Conservation (phyloP, 2,113 vertebrate species). For the Trinectes maculatus region DNA sequence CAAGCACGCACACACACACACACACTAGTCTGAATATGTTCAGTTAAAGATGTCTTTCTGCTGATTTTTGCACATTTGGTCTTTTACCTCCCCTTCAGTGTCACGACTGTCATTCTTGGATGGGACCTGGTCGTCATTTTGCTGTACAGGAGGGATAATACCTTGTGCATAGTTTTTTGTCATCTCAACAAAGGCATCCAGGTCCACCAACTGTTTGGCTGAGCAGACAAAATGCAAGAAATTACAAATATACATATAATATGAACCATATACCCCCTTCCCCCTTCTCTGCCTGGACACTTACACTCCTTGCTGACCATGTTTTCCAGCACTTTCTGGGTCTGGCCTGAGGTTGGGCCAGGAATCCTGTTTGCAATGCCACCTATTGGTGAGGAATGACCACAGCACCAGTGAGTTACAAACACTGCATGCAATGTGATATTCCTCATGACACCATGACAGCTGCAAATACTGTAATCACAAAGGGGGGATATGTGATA, state of each 20-base stretch:
- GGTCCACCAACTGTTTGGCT: constrained; percentile 87
- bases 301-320: constrained; percentile 91
- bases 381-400: constrained; percentile 76
- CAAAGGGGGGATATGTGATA: constrained; percentile 19
- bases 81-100: constrained; percentile 30
- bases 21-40: background rate
- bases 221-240: constrained; percentile 13
- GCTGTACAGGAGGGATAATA: constrained; percentile 80
- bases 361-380: constrained; percentile 78
- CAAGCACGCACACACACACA: constrained; percentile 10
- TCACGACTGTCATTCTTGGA: background rate
- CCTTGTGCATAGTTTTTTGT: constrained; percentile 93
- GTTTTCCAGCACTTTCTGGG: constrained; percentile 90
- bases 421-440: constrained; percentile 42
- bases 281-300: constrained; percentile 53
- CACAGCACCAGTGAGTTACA: constrained; percentile 29
- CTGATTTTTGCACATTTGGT: background rate
- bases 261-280: background rate
- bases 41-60: background rate
- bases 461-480: constrained; percentile 53
- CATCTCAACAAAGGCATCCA: constrained; percentile 96
- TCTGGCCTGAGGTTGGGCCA: constrained; percentile 83
- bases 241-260: background rate
- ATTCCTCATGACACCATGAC: constrained; percentile 32
- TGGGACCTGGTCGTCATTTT: constrained; percentile 38